Evolutionary conservation across 2,888 invertebrate genomes (phyloP).

Genomic region (Ommatoiulus sabulosus): DNA sequence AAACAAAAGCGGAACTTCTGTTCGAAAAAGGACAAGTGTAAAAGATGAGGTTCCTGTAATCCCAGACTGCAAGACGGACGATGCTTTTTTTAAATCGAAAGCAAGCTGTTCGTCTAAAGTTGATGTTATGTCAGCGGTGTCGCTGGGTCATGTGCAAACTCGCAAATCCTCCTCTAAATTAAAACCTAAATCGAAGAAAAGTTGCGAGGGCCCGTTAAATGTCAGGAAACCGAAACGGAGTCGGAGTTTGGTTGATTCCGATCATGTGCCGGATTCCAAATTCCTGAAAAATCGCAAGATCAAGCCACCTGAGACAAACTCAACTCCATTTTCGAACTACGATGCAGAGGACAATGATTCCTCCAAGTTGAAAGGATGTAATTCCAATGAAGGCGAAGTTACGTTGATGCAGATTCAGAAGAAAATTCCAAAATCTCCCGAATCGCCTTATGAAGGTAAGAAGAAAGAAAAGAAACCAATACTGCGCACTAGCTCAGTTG

Average conservation of each 20-base stretch:
- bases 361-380: not conserved
- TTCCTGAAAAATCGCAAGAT: not conserved
- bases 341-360: not conserved
- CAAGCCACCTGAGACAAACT: not conserved
- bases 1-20: not conserved
- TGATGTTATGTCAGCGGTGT: not conserved
- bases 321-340: not conserved
- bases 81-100: not conserved
- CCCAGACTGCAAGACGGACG: not conserved
- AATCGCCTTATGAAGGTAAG: not conserved
- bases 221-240: not conserved
- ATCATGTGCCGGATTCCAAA: not conserved
- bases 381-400: not conserved
- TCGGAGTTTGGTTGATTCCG: not conserved
- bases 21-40: not conserved
- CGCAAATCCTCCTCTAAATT: not conserved
- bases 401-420: not conserved
- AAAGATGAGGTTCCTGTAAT: not conserved
- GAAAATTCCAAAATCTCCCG: not conserved
- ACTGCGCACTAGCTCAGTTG: not conserved
- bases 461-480: not conserved
- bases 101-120: not conserved
- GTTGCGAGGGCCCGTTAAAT: not conserved
- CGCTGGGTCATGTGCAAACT: too few relatives aligned
- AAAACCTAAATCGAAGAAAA: not conserved